Evolutionary conservation across 1,140 invertebrate species (phyloP), one percentile per base, ranked within the genome.

Genomic region (Drosophila guanche): DNA sequence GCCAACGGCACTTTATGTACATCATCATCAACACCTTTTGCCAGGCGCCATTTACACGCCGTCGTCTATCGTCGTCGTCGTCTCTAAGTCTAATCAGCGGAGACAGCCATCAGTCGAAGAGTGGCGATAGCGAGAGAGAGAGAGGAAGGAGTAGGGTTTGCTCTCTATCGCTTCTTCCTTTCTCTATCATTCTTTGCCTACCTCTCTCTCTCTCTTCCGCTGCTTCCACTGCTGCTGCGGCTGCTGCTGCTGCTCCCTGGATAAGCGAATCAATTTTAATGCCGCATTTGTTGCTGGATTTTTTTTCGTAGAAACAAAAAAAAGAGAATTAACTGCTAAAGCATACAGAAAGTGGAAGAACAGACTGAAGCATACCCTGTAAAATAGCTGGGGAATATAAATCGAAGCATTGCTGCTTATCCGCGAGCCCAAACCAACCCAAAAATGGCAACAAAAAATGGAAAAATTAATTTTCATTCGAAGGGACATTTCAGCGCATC

Each of bases 251-350:
- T 12, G 29, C 45, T 41, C 42, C 40, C 47, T 20, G 65, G 56
- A 56, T 78, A 78, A 83, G 79, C 79, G 76, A 86, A 86, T 85
- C 80, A 85, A 86, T 85, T 85, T 86, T 80, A 85, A 85, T 85
- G 80, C 65, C 73, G 57, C 76, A 84, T 84, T 84, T 84, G 59
- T 79, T 84, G 80, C 80, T 59, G 73, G 80, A 84, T 20, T 20
- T 20, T 84, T 84, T 84, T 76, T 78, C 54, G 51, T 41, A 41
- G 33, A 65, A 41, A 20, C 16, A 20, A 51, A 29, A 47, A 37
- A 22, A 52, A 42, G 22, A 37, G 43, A 53, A 68, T 62, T 4
- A 66, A 46, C 41, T 47, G 41, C 43, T 47, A 66, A 40, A 70
- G 41, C 22, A 4, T 20, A 45, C 40, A 48, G 29, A 46, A 25